phyloP scores from a whole-genome alignment of 2,113 vertebrate genomes.

The Gavialis gangeticus region DNA sequence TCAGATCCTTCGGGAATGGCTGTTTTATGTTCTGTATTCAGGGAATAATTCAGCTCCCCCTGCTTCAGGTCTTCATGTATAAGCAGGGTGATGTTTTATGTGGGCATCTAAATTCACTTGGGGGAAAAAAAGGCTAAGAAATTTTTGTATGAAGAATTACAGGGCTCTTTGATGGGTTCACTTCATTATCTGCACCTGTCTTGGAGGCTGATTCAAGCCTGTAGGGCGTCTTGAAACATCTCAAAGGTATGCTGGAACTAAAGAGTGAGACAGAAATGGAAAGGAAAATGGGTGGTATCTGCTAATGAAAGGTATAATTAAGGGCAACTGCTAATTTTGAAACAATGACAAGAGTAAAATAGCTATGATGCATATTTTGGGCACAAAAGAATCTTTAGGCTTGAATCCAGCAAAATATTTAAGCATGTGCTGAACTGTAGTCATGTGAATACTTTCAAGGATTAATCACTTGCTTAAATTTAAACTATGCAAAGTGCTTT shows the following conservation, averaged over 20 bases:
- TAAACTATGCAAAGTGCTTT: background rate
- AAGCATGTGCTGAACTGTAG: background rate
- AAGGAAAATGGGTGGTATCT: background rate
- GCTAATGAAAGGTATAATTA: conserved; percentile 12
- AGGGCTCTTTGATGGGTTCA: background rate
- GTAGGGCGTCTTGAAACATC: background rate
- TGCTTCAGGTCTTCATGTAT: background rate
- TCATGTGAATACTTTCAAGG: background rate
- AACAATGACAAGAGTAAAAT: background rate
- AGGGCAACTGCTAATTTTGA: background rate
- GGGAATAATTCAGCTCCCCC: background rate
- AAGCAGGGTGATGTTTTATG: conserved; percentile 22
- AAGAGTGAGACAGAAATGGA: background rate
- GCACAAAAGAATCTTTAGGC: background rate
- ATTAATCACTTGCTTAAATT: background rate
- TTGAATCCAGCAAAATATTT: background rate
- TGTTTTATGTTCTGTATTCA: background rate
- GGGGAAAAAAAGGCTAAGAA: conserved; percentile 18
- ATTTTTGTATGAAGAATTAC: background rate
- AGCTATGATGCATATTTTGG: background rate
- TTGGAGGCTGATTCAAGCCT: conserved; percentile 20
- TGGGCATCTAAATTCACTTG: conserved; percentile 19
- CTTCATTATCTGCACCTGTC: too few relatives aligned
- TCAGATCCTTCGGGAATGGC: background rate
- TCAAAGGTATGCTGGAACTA: background rate